Evolutionary conservation across 2,888 invertebrate genomes (phyloP), one percentile per base, ranked within the genome.

Genomic region (Pseudeuparius sepicola): DNA sequence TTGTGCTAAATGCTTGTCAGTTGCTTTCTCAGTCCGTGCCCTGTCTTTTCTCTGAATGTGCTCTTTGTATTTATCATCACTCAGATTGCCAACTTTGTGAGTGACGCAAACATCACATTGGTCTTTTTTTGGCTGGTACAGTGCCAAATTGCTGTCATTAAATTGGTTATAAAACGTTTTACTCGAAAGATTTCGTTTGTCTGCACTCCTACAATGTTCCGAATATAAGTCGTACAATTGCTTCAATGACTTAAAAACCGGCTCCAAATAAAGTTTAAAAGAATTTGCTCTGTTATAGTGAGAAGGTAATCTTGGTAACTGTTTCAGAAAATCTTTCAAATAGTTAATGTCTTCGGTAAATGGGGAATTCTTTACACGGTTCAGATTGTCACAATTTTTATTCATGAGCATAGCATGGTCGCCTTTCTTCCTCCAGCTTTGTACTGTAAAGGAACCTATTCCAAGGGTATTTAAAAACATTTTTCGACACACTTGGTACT

Each of bases 391-490:
- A n/a, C n/a, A n/a, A n/a, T n/a, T n/a, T 18, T 11, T 16, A 11
- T 23, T 32, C n/a, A n/a, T n/a, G n/a, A n/a, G n/a, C n/a, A n/a
- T n/a, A n/a, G n/a, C n/a, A n/a, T n/a, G n/a, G n/a, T n/a, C n/a
- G n/a, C n/a, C n/a, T n/a, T n/a, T n/a, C 24, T 28, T 28, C n/a
- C 4, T 28, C 28, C 28, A 28, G 13, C 28, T 28, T 14, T 28
- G 26, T 10, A 28, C 28, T 5, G 28, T 28, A 14, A 28, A 28
- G 13, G 28, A 14, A 5, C 28, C 28, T 12, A 28, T 13, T 12
- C 24, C 23, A 24, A 32, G 24, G 3, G 32, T 24, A 24, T 32
- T 23, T 13, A 25, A 24, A 32, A 32, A 32, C 23, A 32, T 32
- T 13, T 9, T 31, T 25, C 12, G 17, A 14, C 31, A 31, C 11